phyloP scores from a whole-genome alignment of 1,140 invertebrate genomes.

The Nixonia krombeini region DNA sequence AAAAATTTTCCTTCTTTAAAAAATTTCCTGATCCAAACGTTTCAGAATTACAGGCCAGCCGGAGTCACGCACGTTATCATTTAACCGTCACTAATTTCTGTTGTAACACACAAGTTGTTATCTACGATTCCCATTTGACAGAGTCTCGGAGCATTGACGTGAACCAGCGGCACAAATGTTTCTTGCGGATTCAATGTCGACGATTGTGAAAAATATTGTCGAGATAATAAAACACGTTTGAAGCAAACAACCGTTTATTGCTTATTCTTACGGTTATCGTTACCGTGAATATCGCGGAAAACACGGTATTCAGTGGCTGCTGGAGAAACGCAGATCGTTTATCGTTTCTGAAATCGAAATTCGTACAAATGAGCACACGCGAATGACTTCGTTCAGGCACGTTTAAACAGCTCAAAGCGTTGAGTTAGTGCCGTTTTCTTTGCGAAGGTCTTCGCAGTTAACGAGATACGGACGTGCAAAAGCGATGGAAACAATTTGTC shows the following conservation, averaged over 20 bases:
- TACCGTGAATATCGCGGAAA: too few species aligned
- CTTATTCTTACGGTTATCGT: too few species aligned
- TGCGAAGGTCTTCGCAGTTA: conserved; percentile 49
- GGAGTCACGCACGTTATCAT: conserved; percentile 38
- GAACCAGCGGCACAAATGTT: conserved; percentile 24
- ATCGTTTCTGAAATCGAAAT: too few species aligned
- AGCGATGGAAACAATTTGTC: conserved; percentile 63
- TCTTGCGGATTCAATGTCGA: background rate
- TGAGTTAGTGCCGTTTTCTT: too few species aligned
- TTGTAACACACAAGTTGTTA: conserved; percentile 38
- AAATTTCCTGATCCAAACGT: conserved; percentile 16
- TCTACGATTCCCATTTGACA: conserved; percentile 32
- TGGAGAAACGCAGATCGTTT: too few species aligned
- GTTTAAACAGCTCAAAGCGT: background rate
- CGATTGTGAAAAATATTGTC: too few species aligned
- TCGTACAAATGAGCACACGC: too few species aligned
- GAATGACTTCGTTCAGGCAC: too few species aligned
- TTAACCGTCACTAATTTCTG: conserved; percentile 36
- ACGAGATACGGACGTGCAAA: conserved; percentile 57
- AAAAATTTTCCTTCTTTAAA: too few species aligned
- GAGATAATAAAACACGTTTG: too few species aligned
- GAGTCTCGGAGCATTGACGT: conserved; percentile 1
- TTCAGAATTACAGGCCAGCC: conserved; percentile 25
- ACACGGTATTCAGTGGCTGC: too few species aligned
- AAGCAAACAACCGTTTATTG: too few species aligned